These are phyloP conservation scores for Corella eumyota DNA, from an alignment of 23 tunicate genomes.

Conservation along the genomic window DNA sequence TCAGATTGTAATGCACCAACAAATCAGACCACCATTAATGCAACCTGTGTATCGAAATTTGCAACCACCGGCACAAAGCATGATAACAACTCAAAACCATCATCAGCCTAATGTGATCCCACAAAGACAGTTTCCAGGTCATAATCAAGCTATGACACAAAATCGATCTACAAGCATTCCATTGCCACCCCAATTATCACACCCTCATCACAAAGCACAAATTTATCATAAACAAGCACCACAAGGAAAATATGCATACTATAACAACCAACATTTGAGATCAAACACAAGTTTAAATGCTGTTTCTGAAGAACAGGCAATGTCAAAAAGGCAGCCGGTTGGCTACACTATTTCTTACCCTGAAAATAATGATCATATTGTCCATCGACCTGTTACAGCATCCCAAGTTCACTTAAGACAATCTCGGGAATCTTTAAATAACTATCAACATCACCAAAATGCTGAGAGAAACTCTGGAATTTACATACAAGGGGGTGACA, in stretches of 20 bases:
- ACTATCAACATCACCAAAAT: conserved; percentile 8
- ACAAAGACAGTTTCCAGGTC: neutral
- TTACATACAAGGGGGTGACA: too few species aligned
- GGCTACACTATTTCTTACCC: neutral
- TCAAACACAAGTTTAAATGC: conserved; percentile 9
- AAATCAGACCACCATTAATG: conserved; percentile 2
- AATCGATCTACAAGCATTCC: too few species aligned
- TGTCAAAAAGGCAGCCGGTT: neutral
- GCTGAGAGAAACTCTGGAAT: conserved; percentile 8
- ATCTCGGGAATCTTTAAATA: conserved; percentile 37
- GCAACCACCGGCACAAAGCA: neutral
- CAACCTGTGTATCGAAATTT: neutral
- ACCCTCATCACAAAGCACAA: neutral
- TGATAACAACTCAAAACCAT: neutral
- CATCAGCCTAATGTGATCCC: conserved; percentile 1
- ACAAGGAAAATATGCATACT: neutral
- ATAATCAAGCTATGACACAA: conserved; percentile 1
- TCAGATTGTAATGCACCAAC: neutral
- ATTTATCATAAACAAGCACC: conserved; percentile 3
- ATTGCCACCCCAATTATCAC: neutral
- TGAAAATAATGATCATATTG: neutral
- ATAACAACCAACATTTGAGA: neutral
- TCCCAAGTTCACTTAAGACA: conserved; percentile 16
- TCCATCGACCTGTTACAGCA: neutral
- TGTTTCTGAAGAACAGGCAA: conserved; percentile 3